These are phyloP conservation scores for Arenaria interpres DNA, from an alignment of 2,113 vertebrate genomes.

Conservation along the genomic window DNA sequence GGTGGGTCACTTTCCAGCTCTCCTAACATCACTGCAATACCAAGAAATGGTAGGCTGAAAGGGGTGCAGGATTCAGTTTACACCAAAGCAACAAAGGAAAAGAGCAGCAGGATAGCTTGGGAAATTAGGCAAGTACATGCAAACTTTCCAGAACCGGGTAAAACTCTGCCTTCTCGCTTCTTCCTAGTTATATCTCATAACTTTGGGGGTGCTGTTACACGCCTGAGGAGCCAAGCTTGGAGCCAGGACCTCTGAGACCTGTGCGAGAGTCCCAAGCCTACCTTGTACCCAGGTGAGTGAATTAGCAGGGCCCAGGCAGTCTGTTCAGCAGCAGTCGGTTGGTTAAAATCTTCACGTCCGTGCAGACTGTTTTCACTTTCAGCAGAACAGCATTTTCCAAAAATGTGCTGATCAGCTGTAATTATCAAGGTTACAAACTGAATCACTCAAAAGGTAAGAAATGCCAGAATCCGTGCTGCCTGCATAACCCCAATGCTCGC, in stretches of 20 bases:
- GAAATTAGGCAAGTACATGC: not conserved
- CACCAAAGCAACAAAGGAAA: not conserved
- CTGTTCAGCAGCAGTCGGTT: not conserved
- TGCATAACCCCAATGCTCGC: not conserved
- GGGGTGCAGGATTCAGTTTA: not conserved
- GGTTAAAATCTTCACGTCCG: conserved; percentile 36
- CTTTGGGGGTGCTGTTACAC: not conserved
- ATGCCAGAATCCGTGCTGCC: not conserved
- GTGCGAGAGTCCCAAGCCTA: not conserved
- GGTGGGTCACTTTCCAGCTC: not conserved
- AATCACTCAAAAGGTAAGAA: conserved; percentile 55
- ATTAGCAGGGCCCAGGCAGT: not conserved
- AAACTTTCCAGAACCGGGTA: not conserved
- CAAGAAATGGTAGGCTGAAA: not conserved
- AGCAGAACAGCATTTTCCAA: conserved; percentile 41
- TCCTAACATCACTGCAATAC: not conserved
- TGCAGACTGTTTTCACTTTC: conserved; percentile 8
- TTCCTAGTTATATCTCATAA: not conserved
- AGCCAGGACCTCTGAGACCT: not conserved
- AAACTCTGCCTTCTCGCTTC: not conserved
- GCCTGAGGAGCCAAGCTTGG: not conserved
- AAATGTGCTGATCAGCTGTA: conserved; percentile 47
- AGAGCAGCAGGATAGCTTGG: not conserved
- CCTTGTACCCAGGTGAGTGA: not conserved
- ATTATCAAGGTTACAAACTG: conserved; percentile 40